Percentiles rank a stretch among this genome's conserved stretches.
phyloP scores from a whole-genome alignment of 1,140 invertebrate genomes.

The Venturia canescens region DNA sequence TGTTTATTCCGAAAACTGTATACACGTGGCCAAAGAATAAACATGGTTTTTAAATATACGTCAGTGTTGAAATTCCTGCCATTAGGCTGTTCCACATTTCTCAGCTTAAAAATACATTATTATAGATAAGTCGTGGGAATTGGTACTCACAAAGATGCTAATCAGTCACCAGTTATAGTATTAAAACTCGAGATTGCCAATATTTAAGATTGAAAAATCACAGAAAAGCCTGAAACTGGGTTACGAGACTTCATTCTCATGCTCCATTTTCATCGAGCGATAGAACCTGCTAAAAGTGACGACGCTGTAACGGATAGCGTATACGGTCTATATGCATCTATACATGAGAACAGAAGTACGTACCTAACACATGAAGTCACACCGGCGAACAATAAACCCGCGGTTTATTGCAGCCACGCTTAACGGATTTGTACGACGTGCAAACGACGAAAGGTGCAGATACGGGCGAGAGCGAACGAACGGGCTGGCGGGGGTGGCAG shows the following conservation, averaged over 20 bases:
- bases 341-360: slow-evolving; percentile 13
- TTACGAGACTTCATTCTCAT: not conserved
- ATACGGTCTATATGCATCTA: not conserved
- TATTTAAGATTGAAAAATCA: not conserved
- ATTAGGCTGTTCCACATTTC: not conserved
- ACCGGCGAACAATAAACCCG: slow-evolving; percentile 65
- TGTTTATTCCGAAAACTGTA: too few species aligned
- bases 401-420: slow-evolving; percentile 66
- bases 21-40: too few species aligned
- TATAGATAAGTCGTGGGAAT: not conserved
- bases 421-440: slow-evolving; percentile 68
- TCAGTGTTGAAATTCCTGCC: not conserved
- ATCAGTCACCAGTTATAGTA: not conserved
- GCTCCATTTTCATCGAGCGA: not conserved
- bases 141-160: not conserved
- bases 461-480: slow-evolving; percentile 44
- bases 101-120: too few species aligned
- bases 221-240: not conserved
- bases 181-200: not conserved
- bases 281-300: not conserved
- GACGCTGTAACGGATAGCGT: slow-evolving; percentile 11
- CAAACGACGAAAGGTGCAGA: slow-evolving; percentile 61
- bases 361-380: slow-evolving; percentile 36
- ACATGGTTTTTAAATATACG: too few species aligned
- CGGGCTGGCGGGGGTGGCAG: slow-evolving; percentile 49